A percentile compares a stretch with the other conserved stretches of the same genome.
Evolutionary conservation across 2,888 invertebrate genomes (phyloP).

Genomic region (Thereva nobilitata): DNA sequence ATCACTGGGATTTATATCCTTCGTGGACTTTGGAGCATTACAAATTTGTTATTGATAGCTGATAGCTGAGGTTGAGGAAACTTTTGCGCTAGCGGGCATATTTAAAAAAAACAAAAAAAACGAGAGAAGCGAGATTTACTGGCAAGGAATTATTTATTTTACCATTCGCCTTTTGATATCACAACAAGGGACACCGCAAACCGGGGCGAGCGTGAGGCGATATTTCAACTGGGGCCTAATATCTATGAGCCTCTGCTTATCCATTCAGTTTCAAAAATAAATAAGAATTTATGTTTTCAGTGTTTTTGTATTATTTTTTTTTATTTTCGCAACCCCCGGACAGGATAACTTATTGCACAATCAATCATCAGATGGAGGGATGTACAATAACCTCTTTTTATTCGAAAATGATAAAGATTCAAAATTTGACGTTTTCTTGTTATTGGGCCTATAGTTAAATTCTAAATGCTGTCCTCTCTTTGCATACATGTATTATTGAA

Average conservation of each 20-base stretch:
- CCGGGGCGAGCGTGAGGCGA: background rate
- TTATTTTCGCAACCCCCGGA: too few species aligned
- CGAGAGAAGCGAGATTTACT: slow-evolving; percentile 20
- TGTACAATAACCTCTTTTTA: too few species aligned
- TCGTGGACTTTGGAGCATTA: slow-evolving; percentile 34
- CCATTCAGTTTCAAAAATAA: background rate
- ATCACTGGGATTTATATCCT: slow-evolving; percentile 39
- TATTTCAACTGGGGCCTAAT: slow-evolving; percentile 23
- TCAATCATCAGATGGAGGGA: too few species aligned
- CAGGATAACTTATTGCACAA: too few species aligned
- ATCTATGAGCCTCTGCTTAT: slow-evolving; percentile 19
- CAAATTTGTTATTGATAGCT: slow-evolving; percentile 40
- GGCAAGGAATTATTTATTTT: slow-evolving; percentile 29
- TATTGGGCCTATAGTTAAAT: too few species aligned
- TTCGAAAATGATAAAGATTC: too few species aligned
- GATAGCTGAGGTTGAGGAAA: slow-evolving; percentile 36
- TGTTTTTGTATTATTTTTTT: too few species aligned
- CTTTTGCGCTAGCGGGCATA: slow-evolving; percentile 31
- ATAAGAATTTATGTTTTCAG: background rate
- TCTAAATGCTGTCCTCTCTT: too few species aligned
- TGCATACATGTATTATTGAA: too few species aligned
- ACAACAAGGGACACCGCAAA: slow-evolving; percentile 4
- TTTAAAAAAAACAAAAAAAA: slow-evolving; percentile 17
- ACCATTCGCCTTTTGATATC: slow-evolving; percentile 13
- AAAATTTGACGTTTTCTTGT: too few species aligned